Evolutionary conservation across 2,888 invertebrate species (phyloP), one percentile per base, ranked within the genome.

Genomic region (Diadegma fenestrale): DNA sequence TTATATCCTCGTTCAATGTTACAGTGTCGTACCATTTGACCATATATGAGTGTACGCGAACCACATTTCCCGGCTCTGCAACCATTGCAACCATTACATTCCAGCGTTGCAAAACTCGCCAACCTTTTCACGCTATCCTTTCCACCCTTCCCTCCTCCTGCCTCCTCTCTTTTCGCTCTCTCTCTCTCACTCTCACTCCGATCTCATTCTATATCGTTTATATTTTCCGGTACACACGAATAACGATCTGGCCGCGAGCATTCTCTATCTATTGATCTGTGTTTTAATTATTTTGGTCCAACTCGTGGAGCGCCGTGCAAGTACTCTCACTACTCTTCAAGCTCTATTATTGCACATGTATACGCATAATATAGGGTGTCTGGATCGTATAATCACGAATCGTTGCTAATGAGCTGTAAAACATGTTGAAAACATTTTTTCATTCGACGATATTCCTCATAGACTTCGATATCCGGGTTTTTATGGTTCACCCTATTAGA

Each of bases 241-340:
- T 71, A 87, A 85, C 87, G 84, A 86, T 84, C 79, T 58, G 75
- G 72, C 66, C 54, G 68, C 48, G 54, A 71, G 64, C 63, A 61
- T 64, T 61, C 76, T 82, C 88, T 87, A 89, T 88, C 89, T 89
- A 90, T 90, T 87, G 90, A 90, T 90, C 89, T 88, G 87, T 64
- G 86, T 90, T 90, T 90, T 90, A 90, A 90, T 90, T 90, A 90
- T 90, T 89, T 88, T 89, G 88, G 81, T 54, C 66, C 61, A 77
- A 58, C 79, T 73, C 30, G 75, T 78, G 71, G 30, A 78, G 78
- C 84, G 84, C 82, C 85, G 63, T 86, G 88, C 79, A 87, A 87
- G 87, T 86, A 63, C 58, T 41, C 68, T 33, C 41, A 33, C 82
- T 61, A 41, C 26, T 61, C 26, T 26, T 14, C n/a, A 30, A 30